Evolutionary conservation across 2,888 invertebrate species (phyloP), one percentile per base, ranked within the genome.

Genomic region (Netelia inedita): DNA sequence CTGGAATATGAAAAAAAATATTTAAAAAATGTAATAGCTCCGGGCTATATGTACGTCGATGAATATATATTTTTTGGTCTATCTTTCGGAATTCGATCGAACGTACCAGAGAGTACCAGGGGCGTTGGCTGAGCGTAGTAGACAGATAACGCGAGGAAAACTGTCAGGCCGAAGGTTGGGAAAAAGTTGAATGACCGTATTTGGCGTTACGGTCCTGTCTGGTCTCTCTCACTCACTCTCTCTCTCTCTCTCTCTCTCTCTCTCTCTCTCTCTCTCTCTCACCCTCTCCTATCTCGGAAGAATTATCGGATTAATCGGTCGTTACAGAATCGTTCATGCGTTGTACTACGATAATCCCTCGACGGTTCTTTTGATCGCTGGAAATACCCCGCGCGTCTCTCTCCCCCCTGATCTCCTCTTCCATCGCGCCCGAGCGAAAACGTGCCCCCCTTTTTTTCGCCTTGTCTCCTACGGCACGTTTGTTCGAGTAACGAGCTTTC

Each of bases 261-360:
- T 57, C 16, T 35, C n/a, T 63, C 41, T 23, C 16, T 63, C n/a
- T 28, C 50, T 50, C 46, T 59, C 28, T 5, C 28, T 28, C 28
- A 28, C 28, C 57, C 68, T 59, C 43, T 68, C 61, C 41, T 73
- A 68, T 78, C 82, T 53, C 66, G 5, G 21, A 72, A 79, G 82
- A 83, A 81, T 85, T 83, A 82, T 83, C 82, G 83, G 83, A 80
- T 85, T 86, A 86, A 80, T 79, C 81, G 83, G 57, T 71, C 81
- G 79, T 78, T 83, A 73, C 81, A 68, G 81, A 83, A 83, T 69
- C 74, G 63, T 55, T 69, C 83, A 69, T 74, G 69, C 83, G 53
- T 63, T 69, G 63, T 50, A 79, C 28, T 28, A 28, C 79, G 79
- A 79, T 83, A 83, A 83, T 83, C 83, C 83, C 68, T 74, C 35